A percentile compares a stretch with the other conserved stretches of the same genome.
Conservation (phyloP, 2,888 invertebrate genomes). For the Glaucopsyche alexis region DNA sequence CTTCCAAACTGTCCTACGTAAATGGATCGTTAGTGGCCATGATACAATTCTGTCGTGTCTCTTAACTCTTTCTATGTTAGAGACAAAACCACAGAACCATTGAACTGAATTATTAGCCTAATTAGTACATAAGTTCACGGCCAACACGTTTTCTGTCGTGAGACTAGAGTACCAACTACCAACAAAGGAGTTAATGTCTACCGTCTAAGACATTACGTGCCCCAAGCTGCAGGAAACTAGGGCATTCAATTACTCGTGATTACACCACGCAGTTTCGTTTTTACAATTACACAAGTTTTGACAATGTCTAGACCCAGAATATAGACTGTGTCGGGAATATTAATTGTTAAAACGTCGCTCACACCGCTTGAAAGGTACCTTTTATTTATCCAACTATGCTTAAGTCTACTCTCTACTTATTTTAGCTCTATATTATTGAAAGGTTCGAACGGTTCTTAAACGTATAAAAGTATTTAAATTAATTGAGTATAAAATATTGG, state of each 20-base stretch:
- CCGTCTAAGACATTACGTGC: slow-evolving; percentile 56
- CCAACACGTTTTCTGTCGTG: slow-evolving; percentile 8
- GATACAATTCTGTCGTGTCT: neutral
- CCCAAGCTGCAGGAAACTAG: slow-evolving; percentile 51
- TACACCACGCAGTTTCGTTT: slow-evolving; percentile 38
- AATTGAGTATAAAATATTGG: neutral
- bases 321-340: neutral
- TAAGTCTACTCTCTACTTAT: too few species aligned
- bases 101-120: slow-evolving; percentile 22
- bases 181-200: slow-evolving; percentile 44
- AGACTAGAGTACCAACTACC: neutral
- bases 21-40: neutral
- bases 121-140: slow-evolving; percentile 18
- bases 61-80: neutral
- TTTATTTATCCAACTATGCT: too few species aligned
- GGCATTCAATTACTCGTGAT: slow-evolving; percentile 54
- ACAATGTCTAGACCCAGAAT: neutral
- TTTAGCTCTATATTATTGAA: neutral
- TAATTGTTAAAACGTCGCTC: neutral
- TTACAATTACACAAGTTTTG: neutral
- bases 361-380: too few species aligned
- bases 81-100: slow-evolving; percentile 19
- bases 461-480: too few species aligned
- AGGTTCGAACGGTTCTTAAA: neutral
- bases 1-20: neutral